Percentiles rank a stretch among this genome's conserved stretches.
Conservation (phyloP, 2,888 invertebrate species). For the Lasiommata megera region DNA sequence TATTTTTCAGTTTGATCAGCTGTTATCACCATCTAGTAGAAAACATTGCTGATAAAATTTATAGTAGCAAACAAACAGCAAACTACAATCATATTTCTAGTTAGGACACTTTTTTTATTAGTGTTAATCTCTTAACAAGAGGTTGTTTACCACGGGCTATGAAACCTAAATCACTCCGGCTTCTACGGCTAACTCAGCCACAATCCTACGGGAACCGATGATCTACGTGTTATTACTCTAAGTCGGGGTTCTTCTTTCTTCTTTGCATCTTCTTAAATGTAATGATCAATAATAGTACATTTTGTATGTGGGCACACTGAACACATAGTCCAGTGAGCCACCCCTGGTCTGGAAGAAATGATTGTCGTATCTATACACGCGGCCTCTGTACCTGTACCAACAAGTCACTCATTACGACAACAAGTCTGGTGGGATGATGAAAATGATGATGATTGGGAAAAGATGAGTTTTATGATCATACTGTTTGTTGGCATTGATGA, state of each 20-base stretch:
- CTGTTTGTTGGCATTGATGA: conserved; percentile 31
- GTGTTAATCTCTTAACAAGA: no score
- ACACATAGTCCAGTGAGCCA: conserved; percentile 73
- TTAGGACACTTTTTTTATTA: no score
- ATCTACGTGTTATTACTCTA: background rate
- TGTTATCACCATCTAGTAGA: no score
- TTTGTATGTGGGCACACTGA: conserved; percentile 77
- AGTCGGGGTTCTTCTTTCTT: conserved; percentile 37
- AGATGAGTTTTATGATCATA: conserved; percentile 40
- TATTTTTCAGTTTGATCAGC: no score
- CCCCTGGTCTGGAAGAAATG: conserved; percentile 79
- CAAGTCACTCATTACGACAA: conserved; percentile 55
- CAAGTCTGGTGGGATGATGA: conserved; percentile 31
- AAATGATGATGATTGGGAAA: no score
- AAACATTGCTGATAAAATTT: no score
- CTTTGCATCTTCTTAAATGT: conserved; percentile 33
- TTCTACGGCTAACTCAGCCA: no score
- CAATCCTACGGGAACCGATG: no score
- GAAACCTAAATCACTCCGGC: no score
- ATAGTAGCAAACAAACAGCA: no score
- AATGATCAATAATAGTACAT: conserved; percentile 73
- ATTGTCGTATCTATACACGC: conserved; percentile 79
- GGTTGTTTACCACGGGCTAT: no score
- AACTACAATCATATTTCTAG: no score
- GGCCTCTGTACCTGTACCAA: conserved; percentile 80